Evolutionary conservation across 1,140 invertebrate species (phyloP).

Genomic region (Metopolophium dirhodum): DNA sequence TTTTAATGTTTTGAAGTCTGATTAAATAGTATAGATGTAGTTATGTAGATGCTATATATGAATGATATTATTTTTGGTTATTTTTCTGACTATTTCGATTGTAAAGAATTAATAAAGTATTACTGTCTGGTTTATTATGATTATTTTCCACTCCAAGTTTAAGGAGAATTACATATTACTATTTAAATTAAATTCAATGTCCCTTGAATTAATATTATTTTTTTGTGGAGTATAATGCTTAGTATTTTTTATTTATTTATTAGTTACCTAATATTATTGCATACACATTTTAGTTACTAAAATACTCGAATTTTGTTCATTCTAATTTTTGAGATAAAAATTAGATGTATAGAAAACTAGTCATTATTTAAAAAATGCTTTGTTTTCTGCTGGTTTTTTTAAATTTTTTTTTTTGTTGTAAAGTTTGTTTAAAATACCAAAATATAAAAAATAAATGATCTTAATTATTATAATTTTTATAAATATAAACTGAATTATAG

Average conservation of each 20-base stretch:
- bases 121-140: neutral
- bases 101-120: neutral
- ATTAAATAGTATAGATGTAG: conserved; percentile 21
- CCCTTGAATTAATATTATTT: neutral
- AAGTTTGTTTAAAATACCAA: neutral
- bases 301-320: neutral
- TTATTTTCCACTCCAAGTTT: neutral
- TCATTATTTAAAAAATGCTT: neutral
- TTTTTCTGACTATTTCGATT: neutral
- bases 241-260: neutral
- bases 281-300: neutral
- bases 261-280: conserved; percentile 8
- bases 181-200: neutral
- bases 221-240: neutral
- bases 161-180: neutral
- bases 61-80: neutral
- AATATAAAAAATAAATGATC: neutral
- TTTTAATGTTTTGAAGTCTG: conserved; percentile 23
- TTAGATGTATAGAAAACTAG: neutral
- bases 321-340: neutral
- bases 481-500: neutral
- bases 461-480: neutral
- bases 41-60: neutral
- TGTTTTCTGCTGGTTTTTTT: neutral
- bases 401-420: neutral